Conservation (phyloP, 2,888 invertebrate species). For the Isoperla grammatica region DNA sequence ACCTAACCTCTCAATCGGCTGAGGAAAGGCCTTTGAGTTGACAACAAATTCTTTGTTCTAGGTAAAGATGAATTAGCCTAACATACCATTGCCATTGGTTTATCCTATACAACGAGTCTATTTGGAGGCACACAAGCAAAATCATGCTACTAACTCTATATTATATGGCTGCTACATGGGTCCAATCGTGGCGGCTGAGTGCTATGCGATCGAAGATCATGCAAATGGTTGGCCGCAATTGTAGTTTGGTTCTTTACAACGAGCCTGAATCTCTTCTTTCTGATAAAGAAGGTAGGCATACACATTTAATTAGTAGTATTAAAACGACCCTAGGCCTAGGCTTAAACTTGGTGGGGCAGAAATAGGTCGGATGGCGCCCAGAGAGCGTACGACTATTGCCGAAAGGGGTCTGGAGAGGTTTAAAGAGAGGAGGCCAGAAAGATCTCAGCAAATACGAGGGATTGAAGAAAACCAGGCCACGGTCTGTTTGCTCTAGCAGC, state of each 20-base stretch:
- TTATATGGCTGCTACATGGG: constrained; percentile 76
- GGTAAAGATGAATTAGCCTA: background rate
- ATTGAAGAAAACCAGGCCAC: no score
- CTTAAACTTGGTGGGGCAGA: no score
- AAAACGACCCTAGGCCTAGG: no score
- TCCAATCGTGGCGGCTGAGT: constrained; percentile 73
- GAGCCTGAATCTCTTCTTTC: constrained; percentile 35
- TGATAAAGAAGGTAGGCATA: constrained; percentile 37
- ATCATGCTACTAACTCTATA: constrained; percentile 71
- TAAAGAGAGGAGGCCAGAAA: no score
- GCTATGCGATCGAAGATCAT: constrained; percentile 61
- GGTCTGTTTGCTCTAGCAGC: no score
- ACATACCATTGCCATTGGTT: background rate
- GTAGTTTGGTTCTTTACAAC: constrained; percentile 34
- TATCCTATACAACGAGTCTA: background rate
- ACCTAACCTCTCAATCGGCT: no score
- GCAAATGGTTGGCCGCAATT: constrained; percentile 38
- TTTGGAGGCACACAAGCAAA: background rate
- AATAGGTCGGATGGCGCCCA: no score
- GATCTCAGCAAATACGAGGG: no score
- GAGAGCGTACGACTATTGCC: no score
- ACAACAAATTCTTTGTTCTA: background rate
- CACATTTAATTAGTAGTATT: no score
- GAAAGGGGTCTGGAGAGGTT: no score
- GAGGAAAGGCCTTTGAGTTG: no score